Conservation (phyloP, 2,113 vertebrate genomes). For the Mustelus asterias region DNA sequence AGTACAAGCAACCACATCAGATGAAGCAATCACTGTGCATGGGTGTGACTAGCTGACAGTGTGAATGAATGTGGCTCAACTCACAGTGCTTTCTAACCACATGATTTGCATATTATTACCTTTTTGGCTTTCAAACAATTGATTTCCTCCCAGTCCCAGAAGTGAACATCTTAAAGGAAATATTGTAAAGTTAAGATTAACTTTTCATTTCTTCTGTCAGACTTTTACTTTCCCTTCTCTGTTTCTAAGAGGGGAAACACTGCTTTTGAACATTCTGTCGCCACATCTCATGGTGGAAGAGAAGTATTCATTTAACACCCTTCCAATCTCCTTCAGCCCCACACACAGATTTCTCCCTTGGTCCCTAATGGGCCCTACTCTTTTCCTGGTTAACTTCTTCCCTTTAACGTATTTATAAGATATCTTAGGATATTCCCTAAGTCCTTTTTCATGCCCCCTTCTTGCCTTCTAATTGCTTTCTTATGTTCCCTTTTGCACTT, state of each 20-base stretch:
- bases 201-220: constrained; percentile 3
- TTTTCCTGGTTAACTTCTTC: too few relatives aligned
- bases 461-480: too few relatives aligned
- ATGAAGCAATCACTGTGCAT: not conserved
- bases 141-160: not conserved
- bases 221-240: not conserved
- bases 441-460: too few relatives aligned
- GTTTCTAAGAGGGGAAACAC: not conserved
- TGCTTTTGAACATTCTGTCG: not conserved
- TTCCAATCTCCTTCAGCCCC: too few relatives aligned
- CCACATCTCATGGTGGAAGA: not conserved
- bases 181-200: not conserved
- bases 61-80: not conserved
- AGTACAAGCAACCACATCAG: constrained; percentile 5
- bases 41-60: not conserved
- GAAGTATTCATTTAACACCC: too few relatives aligned
- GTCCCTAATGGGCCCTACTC: too few relatives aligned
- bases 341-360: too few relatives aligned
- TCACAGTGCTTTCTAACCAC: not conserved
- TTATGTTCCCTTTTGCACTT: too few relatives aligned
- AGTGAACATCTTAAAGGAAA: not conserved
- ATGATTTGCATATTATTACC: constrained; percentile 20
- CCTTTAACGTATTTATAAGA: too few relatives aligned
- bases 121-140: constrained; percentile 18
- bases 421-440: too few relatives aligned